Evolutionary conservation across 2,113 vertebrate species (phyloP).

Genomic region (Triplophysa tibetana): DNA sequence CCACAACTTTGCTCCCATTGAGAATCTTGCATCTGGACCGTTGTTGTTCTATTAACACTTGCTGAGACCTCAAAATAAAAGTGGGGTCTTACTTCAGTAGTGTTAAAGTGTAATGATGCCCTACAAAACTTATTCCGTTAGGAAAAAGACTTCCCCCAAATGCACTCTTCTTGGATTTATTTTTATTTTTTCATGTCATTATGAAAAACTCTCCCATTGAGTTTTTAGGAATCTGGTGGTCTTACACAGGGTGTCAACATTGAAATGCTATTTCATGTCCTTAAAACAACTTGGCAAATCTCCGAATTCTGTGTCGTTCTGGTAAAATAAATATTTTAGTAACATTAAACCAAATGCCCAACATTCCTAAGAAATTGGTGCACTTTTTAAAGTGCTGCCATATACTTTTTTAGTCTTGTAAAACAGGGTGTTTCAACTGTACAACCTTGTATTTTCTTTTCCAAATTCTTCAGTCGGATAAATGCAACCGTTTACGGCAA

Average conservation of each 20-base stretch:
- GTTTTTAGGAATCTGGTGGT: neutral
- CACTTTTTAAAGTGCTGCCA: slow-evolving; percentile 3
- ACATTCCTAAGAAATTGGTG: slow-evolving; percentile 14
- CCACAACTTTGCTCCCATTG: slow-evolving; percentile 22
- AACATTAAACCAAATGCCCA: slow-evolving; percentile 36
- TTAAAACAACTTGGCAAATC: slow-evolving; percentile 41
- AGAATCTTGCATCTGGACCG: slow-evolving; percentile 6
- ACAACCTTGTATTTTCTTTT: neutral
- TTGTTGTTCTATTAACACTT: slow-evolving; percentile 31
- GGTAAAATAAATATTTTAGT: slow-evolving; percentile 38
- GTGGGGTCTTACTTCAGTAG: neutral
- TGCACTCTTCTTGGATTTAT: neutral
- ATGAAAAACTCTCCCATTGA: neutral
- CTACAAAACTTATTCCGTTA: neutral
- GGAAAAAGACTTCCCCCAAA: neutral
- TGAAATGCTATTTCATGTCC: slow-evolving; percentile 38
- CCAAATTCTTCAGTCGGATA: neutral
- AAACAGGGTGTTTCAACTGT: neutral
- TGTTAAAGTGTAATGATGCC: neutral
- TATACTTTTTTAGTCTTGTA: neutral
- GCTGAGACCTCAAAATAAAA: neutral
- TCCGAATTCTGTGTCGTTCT: slow-evolving; percentile 24
- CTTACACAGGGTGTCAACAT: neutral
- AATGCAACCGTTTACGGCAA: slow-evolving; percentile 6
- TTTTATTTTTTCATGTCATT: slow-evolving; percentile 2